Percentiles rank a stretch among this genome's conserved stretches.
phyloP scores from a whole-genome alignment of 64 coral and sea anemone genomes.

The Orbicella faveolata region DNA sequence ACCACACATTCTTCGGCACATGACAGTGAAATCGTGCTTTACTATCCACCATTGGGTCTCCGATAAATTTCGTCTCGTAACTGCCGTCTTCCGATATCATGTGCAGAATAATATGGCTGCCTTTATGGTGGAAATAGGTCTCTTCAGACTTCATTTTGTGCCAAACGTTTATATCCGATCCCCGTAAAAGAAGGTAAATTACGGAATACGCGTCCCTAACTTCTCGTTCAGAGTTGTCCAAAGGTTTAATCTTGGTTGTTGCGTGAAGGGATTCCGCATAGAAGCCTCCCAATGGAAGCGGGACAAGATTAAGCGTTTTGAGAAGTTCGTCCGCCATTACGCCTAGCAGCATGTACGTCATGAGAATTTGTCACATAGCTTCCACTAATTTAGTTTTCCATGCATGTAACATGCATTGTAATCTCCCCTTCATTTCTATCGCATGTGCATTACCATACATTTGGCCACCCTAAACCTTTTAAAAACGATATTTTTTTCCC shows the following conservation, averaged over 20 bases:
- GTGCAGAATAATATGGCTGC: conserved; percentile 57
- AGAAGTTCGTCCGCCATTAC: conserved; percentile 73
- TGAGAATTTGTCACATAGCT: no score
- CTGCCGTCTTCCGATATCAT: conserved; percentile 62
- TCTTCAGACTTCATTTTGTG: conserved; percentile 86
- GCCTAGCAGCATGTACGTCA: no score
- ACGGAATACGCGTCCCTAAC: conserved; percentile 70
- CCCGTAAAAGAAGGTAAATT: conserved; percentile 70
- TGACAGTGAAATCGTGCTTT: conserved; percentile 54
- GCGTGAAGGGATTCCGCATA: conserved; percentile 61
- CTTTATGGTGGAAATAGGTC: conserved; percentile 81
- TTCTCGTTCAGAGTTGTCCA: conserved; percentile 59
- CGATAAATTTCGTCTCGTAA: conserved; percentile 54
- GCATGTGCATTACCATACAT: no score
- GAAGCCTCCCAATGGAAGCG: conserved; percentile 64
- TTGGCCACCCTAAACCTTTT: no score
- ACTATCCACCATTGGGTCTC: conserved; percentile 47
- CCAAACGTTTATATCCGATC: conserved; percentile 65
- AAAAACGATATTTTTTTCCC: no score
- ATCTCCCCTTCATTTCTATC: no score
- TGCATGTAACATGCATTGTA: no score
- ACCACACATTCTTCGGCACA: conserved; percentile 79
- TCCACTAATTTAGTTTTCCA: no score
- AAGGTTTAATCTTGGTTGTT: conserved; percentile 59
- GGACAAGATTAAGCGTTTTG: conserved; percentile 54